Conservation (phyloP, 2,888 invertebrate genomes). For the Globia sparganii region DNA sequence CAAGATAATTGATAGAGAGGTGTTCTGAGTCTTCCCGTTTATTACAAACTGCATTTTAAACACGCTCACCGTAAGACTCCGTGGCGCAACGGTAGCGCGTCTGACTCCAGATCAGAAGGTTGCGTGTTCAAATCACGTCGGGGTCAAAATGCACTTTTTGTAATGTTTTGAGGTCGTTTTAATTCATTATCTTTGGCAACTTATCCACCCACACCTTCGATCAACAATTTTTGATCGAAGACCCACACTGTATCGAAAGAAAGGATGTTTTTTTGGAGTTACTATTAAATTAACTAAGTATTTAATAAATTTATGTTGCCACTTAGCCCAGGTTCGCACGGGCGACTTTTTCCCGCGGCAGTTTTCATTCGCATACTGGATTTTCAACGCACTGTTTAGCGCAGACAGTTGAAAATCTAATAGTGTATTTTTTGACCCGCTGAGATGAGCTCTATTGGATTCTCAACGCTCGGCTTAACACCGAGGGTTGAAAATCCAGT, state of each 20-base stretch:
- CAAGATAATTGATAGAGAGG: constrained; percentile 24
- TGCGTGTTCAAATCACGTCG: constrained; percentile 99
- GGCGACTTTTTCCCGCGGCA: too few species aligned
- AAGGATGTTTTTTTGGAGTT: not conserved
- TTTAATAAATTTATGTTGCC: not conserved
- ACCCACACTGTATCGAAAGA: not conserved
- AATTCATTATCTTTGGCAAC: not conserved
- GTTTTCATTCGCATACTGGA: too few species aligned
- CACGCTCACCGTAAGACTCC: constrained; percentile 90
- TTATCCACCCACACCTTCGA: too few species aligned
- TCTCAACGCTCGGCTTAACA: too few species aligned
- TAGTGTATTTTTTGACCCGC: too few species aligned
- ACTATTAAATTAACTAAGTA: not conserved
- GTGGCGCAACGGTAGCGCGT: constrained; percentile 99
- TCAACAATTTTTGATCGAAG: too few species aligned
- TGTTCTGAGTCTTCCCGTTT: constrained; percentile 14
- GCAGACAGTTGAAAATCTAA: too few species aligned
- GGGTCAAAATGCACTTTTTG: constrained; percentile 91
- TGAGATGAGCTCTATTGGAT: too few species aligned
- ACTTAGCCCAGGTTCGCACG: too few species aligned
- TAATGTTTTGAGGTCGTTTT: not conserved
- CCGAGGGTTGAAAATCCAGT: too few species aligned
- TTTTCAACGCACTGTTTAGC: too few species aligned
- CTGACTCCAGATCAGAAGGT: constrained; percentile 99
- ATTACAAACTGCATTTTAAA: constrained; percentile 41